These are phyloP conservation scores for Calephelis nemesis DNA, from an alignment of 1,140 invertebrate genomes.

Conservation along the genomic window DNA sequence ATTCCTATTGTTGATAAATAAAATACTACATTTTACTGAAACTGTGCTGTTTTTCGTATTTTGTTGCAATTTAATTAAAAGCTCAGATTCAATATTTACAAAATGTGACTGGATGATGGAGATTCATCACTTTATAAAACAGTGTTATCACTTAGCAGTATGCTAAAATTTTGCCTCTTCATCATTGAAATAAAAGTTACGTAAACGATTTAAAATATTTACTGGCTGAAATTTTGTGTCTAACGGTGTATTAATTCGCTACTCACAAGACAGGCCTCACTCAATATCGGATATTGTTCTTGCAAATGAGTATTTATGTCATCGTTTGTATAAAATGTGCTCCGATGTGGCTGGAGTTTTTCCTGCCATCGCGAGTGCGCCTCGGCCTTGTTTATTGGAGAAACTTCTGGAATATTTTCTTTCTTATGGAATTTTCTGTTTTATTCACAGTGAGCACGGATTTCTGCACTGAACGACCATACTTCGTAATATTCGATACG, in stretches of 20 bases:
- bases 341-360: conserved; percentile 48
- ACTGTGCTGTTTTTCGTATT: too few species aligned
- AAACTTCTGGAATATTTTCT: conserved; percentile 51
- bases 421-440: conserved; percentile 27
- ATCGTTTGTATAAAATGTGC: conserved; percentile 75
- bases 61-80: too few species aligned
- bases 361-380: conserved; percentile 42
- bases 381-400: conserved; percentile 53
- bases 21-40: too few species aligned
- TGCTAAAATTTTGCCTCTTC: too few species aligned
- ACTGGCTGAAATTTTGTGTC: conserved; percentile 13
- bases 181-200: too few species aligned
- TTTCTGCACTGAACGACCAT: conserved; percentile 18
- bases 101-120: too few species aligned
- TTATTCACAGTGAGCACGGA: conserved; percentile 14
- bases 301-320: conserved; percentile 77
- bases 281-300: conserved; percentile 78
- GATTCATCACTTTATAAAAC: too few species aligned
- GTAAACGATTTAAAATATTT: too few species aligned
- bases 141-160: too few species aligned
- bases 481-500: conserved; percentile 16
- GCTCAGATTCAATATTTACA: too few species aligned
- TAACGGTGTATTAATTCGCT: conserved; percentile 42
- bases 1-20: too few species aligned
- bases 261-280: conserved; percentile 68